Evolutionary conservation across 2,113 vertebrate species (phyloP).

Genomic region (Taurulus bubalis): DNA sequence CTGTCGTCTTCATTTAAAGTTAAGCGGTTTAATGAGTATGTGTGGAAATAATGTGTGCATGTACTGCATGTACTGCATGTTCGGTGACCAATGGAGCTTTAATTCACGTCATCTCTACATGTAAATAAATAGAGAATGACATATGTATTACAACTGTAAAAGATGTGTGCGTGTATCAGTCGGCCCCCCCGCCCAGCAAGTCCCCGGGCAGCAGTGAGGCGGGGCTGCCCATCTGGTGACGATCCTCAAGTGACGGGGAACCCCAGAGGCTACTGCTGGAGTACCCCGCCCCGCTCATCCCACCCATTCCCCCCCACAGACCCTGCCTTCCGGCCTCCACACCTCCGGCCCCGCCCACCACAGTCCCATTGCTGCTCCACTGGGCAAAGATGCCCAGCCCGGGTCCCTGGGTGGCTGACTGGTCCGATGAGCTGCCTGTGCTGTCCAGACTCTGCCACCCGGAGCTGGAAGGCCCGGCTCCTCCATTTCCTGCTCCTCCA

Average conservation of each 20-base stretch:
- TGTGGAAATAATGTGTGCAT: conserved; percentile 51
- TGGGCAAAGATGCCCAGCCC: conserved; percentile 94
- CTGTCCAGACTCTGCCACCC: conserved; percentile 97
- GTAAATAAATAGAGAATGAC: conserved; percentile 63
- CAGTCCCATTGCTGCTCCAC: conserved; percentile 92
- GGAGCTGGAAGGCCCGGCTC: conserved; percentile 70
- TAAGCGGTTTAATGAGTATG: conserved; percentile 55
- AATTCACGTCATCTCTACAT: conserved; percentile 51
- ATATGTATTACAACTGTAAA: conserved; percentile 52
- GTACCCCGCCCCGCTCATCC: conserved; percentile 88
- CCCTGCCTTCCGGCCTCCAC: conserved; percentile 88
- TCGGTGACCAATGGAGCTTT: conserved; percentile 71
- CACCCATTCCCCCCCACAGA: conserved; percentile 90
- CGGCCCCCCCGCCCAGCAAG: conserved; percentile 92
- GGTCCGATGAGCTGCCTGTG: conserved; percentile 92
- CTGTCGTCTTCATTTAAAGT: conserved; percentile 86
- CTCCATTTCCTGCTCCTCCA: conserved; percentile 60
- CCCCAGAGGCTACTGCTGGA: conserved; percentile 94
- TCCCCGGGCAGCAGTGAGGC: conserved; percentile 98
- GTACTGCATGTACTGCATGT: conserved; percentile 61
- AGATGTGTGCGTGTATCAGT: conserved; percentile 24
- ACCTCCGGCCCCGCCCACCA: conserved; percentile 81
- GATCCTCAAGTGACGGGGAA: conserved; percentile 92
- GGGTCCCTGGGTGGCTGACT: conserved; percentile 85
- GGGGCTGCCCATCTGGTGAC: conserved; percentile 98